Evolutionary conservation across 2,888 invertebrate species (phyloP).

Genomic region (Caenorhabditis japonica): DNA sequence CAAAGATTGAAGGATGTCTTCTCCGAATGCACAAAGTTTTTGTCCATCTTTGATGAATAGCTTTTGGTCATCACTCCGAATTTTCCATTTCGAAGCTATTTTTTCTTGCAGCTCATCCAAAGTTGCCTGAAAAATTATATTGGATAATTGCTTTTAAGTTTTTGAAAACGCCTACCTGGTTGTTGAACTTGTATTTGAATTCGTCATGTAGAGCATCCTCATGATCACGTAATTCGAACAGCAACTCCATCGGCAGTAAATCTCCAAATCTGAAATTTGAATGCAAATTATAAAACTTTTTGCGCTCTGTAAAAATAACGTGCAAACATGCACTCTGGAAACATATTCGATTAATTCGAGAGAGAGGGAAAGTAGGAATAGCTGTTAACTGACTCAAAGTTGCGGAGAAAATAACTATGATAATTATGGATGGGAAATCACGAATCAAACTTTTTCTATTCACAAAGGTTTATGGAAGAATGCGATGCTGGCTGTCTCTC

Average conservation of each 20-base stretch:
- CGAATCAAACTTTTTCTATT: conserved; percentile 11
- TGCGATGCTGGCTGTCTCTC: conserved; percentile 9
- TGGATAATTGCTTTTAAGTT: conserved; percentile 16
- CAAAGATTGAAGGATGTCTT: conserved; percentile 15
- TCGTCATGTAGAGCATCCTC: conserved; percentile 20
- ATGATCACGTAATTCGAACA: conserved; percentile 19
- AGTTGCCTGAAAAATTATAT: conserved; percentile 21
- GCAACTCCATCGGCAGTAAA: conserved; percentile 26
- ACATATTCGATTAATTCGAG: conserved; percentile 13
- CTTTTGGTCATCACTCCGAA: conserved; percentile 12
- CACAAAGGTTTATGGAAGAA: conserved; percentile 13
- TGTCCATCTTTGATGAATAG: conserved; percentile 22
- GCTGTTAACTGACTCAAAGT: neutral
- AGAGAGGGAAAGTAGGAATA: conserved; percentile 2
- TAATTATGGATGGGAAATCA: no score
- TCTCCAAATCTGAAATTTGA: conserved; percentile 6
- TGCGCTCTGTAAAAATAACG: conserved; percentile 11
- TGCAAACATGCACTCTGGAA: no score
- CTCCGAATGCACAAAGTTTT: conserved; percentile 17
- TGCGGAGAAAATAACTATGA: neutral
- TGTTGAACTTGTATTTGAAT: conserved; percentile 16
- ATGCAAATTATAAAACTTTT: conserved; percentile 6
- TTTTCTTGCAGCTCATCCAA: conserved; percentile 17
- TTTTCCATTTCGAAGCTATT: conserved; percentile 19
- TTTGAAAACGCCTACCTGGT: conserved; percentile 17